A percentile compares a stretch with the other conserved stretches of the same genome.
These are phyloP conservation scores for Monochamus saltuarius DNA, from an alignment of 1,140 invertebrate genomes.

Conservation along the genomic window DNA sequence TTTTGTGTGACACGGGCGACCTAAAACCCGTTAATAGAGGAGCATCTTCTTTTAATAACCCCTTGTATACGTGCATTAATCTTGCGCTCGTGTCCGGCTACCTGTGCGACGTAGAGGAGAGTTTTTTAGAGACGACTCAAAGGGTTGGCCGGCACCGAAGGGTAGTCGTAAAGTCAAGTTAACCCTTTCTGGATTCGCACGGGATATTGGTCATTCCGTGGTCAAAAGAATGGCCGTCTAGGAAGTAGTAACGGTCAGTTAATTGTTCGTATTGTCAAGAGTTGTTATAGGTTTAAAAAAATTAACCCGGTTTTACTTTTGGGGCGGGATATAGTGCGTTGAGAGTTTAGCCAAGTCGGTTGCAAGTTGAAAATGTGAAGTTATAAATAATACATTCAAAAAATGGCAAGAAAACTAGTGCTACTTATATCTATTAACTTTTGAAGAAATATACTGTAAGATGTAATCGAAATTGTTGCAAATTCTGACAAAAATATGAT, in stretches of 20 bases:
- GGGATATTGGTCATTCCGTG: constrained; percentile 5
- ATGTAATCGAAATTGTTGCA: no score
- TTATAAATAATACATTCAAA: no score
- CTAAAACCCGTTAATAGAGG: constrained; percentile 12
- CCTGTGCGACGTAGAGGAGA: constrained; percentile 2
- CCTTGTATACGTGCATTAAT: neutral
- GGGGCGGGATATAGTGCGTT: no score
- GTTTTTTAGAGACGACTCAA: neutral
- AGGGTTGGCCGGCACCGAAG: neutral
- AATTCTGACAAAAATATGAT: no score
- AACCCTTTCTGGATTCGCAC: constrained; percentile 2
- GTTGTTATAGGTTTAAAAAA: no score
- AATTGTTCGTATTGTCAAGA: constrained; percentile 1
- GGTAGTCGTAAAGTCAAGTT: neutral
- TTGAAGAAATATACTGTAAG: no score
- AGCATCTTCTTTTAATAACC: constrained; percentile 38
- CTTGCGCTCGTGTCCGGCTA: constrained; percentile 7
- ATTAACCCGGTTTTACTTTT: no score
- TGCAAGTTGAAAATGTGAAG: no score
- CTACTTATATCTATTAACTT: no score
- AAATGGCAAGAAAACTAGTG: no score
- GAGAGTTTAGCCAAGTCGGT: no score
- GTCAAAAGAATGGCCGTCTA: neutral
- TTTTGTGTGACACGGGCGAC: neutral
- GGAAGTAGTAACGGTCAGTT: constrained; percentile 8